phyloP scores from a whole-genome alignment of 2,888 invertebrate species.

The Lacanobia oleracea region DNA sequence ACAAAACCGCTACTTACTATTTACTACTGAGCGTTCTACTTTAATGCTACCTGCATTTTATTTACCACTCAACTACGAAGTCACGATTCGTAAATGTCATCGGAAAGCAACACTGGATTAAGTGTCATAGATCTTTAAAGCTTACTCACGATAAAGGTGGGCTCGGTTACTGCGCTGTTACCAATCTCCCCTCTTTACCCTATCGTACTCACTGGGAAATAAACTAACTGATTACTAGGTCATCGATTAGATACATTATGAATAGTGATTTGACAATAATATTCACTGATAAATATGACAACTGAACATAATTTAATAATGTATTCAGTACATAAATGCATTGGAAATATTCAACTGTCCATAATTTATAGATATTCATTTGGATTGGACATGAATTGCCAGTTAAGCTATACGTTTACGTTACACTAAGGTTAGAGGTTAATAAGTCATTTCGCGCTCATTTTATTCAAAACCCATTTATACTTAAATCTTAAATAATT shows the following conservation, averaged over 20 bases:
- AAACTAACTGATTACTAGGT: constrained; percentile 6
- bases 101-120: constrained; percentile 24
- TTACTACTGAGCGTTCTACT: constrained; percentile 26
- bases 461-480: constrained; percentile 42
- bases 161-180: constrained; percentile 6
- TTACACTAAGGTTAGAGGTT: constrained; percentile 43
- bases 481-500: constrained; percentile 45
- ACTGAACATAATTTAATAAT: constrained; percentile 32
- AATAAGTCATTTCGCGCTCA: constrained; percentile 42
- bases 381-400: constrained; percentile 42
- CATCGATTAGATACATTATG: constrained; percentile 26
- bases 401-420: constrained; percentile 25
- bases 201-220: background rate
- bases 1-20: constrained; percentile 44
- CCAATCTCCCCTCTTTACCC: constrained; percentile 21
- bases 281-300: constrained; percentile 26
- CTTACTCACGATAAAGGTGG: constrained; percentile 13
- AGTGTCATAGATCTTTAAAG: constrained; percentile 35
- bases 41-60: constrained; percentile 50
- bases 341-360: constrained; percentile 36
- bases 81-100: constrained; percentile 54
- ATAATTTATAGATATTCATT: constrained; percentile 33
- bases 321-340: constrained; percentile 36
- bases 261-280: constrained; percentile 36
- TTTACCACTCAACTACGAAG: constrained; percentile 36